Evolutionary conservation across 2,113 vertebrate genomes (phyloP), one percentile per base, ranked within the genome.

Genomic region (Myrmecobius fasciatus): DNA sequence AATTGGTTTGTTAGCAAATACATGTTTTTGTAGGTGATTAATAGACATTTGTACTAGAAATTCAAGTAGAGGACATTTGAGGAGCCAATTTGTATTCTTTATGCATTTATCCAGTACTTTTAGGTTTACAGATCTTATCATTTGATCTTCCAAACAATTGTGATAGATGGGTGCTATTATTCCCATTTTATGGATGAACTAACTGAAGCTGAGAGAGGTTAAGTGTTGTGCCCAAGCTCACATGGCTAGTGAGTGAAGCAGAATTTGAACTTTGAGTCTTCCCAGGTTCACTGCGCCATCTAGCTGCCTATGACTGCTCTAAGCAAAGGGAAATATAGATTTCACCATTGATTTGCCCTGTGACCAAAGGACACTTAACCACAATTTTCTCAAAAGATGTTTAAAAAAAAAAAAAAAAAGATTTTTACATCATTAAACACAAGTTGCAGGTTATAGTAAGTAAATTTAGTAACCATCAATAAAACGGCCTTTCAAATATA

Each of bases 351-450:
- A 95, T 95, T 89, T 93, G 36, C 53, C 54, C 8, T 54, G 91
- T 56, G 89, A 94, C 95, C 56, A 91, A 54, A 95, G 90, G 92
- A 26, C 54, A 90, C 20, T 92, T 96, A 75, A 90, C 91, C 67
- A 95, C 89, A 91, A 31, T 96, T 96, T 97, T 94, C 91, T 93
- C 56, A 52, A 93, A 90, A 96, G 46, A 75, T 75, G 60, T 17
- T n/a, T 36, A 24, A 31, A 89, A 47, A 94, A 96, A 48, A 3
- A 94, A 48, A 96, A 54, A 47, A 94, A 96, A 48, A 3, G 93
- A 46, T 95, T 67, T 93, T 60, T 83, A n/a, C 91, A 60, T 48
- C 26, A 56, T 17, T 90, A 8, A 43, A 3, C 47, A 53, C n/a
- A 92, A 43, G 25, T 83, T 5, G n/a, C 88, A n/a, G 67, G 36